phyloP scores from a whole-genome alignment of 2,888 invertebrate species.

The Agapostemon virescens region DNA sequence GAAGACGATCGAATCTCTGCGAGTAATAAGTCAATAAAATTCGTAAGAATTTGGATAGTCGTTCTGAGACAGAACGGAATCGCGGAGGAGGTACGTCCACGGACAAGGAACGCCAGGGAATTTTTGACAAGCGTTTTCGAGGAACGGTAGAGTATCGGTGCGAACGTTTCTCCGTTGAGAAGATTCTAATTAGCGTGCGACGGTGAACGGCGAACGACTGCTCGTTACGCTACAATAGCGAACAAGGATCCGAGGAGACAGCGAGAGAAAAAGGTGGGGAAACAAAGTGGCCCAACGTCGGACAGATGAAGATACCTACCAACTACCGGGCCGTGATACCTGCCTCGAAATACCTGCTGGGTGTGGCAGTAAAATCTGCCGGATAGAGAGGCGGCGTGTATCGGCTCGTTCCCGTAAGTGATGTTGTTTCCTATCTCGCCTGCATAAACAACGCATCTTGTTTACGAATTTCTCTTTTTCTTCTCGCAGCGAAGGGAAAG shows the following conservation, averaged over 20 bases:
- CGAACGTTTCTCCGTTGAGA: neutral
- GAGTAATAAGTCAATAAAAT: too few species aligned
- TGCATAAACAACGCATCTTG: conserved; percentile 16
- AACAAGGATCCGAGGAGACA: neutral
- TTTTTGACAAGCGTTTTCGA: neutral
- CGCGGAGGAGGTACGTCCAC: too few species aligned
- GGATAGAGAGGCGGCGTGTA: conserved; percentile 29
- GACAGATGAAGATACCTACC: conserved; percentile 50
- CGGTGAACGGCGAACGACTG: conserved; percentile 5
- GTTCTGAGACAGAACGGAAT: too few species aligned
- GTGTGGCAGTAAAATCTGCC: conserved; percentile 57
- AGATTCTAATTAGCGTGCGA: conserved; percentile 43
- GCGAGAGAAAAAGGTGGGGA: conserved; percentile 9
- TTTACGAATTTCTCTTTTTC: conserved; percentile 18
- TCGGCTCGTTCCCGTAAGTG: conserved; percentile 19
- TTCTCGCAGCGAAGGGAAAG: neutral
- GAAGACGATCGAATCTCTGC: too few species aligned
- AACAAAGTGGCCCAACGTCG: conserved; percentile 35
- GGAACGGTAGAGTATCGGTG: neutral
- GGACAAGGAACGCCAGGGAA: neutral
- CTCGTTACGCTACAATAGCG: conserved; percentile 30
- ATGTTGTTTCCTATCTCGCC: conserved; percentile 21
- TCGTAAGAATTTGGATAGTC: too few species aligned
- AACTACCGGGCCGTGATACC: conserved; percentile 32
- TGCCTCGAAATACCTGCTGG: conserved; percentile 54